phyloP scores from a whole-genome alignment of 2,797 vertebrate genomes.

The Notolepis coatsorum region DNA sequence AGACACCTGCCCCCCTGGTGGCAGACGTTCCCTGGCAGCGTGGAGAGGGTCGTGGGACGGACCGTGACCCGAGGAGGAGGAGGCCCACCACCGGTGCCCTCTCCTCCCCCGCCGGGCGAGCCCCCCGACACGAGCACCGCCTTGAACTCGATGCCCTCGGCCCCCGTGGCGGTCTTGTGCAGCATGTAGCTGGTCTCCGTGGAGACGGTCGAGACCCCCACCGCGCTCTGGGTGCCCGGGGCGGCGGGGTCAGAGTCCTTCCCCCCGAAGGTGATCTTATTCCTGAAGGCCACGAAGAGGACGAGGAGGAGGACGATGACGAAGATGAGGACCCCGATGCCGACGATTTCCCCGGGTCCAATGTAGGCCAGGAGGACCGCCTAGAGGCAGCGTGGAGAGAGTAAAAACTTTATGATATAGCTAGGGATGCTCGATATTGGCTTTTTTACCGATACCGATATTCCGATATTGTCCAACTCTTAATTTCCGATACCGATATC shows the following conservation, averaged over 20 bases:
- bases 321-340: constrained; percentile 91
- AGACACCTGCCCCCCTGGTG: constrained; percentile 37
- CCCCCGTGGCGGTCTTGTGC: constrained; percentile 69
- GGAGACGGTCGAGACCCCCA: constrained; percentile 88
- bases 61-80: constrained; percentile 94
- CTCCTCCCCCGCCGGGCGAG: constrained; percentile 62
- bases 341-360: constrained; percentile 94
- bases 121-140: constrained; percentile 63
- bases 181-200: constrained; percentile 85
- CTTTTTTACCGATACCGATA: too few relatives aligned
- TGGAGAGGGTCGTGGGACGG: constrained; percentile 90
- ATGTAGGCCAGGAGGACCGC: constrained; percentile 90
- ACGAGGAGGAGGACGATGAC: constrained; percentile 89
- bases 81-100: constrained; percentile 37
- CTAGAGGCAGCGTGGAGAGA: constrained; percentile 70
- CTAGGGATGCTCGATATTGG: too few relatives aligned
- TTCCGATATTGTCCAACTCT: too few relatives aligned
- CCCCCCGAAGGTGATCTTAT: constrained; percentile 89
- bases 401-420: not conserved
- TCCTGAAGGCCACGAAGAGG: constrained; percentile 90
- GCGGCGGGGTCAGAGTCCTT: constrained; percentile 87
- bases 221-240: constrained; percentile 80
- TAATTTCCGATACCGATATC: too few relatives aligned
- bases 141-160: constrained; percentile 78
- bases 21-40: constrained; percentile 56